Conservation (phyloP, 2,888 invertebrate genomes). For the Idaea dimidiata region DNA sequence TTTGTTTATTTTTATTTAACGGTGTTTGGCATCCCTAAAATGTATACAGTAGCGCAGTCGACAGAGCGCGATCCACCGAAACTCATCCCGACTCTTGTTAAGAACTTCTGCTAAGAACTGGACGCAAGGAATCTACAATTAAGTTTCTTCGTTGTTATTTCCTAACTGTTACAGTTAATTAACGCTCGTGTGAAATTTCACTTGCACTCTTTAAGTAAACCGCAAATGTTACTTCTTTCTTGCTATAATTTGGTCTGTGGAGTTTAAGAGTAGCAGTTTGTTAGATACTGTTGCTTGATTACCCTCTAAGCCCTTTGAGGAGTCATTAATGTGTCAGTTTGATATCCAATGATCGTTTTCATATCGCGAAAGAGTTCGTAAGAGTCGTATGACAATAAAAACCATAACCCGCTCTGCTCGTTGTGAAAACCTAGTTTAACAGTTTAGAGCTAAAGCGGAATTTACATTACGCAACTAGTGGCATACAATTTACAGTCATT, state of each 20-base stretch:
- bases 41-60: conserved; percentile 9
- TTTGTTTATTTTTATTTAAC: not conserved
- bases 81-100: conserved; percentile 41
- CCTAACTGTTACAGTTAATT: conserved; percentile 7
- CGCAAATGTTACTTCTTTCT: not conserved
- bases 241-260: not conserved
- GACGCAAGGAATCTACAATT: conserved; percentile 37
- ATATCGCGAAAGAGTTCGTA: too few species aligned
- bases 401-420: too few species aligned
- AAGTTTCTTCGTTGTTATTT: conserved; percentile 34
- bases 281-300: not conserved
- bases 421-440: too few species aligned
- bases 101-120: conserved; percentile 39
- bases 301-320: too few species aligned
- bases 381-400: too few species aligned
- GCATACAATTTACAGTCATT: too few species aligned
- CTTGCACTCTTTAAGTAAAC: not conserved
- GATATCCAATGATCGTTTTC: too few species aligned
- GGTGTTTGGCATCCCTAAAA: conserved; percentile 10
- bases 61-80: conserved; percentile 24
- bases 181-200: conserved; percentile 2
- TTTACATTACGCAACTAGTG: too few species aligned
- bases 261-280: not conserved
- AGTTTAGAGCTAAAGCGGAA: too few species aligned
- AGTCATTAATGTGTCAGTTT: too few species aligned